Conservation (phyloP, 2,113 vertebrate genomes). For the Cephalopholis sonnerati region DNA sequence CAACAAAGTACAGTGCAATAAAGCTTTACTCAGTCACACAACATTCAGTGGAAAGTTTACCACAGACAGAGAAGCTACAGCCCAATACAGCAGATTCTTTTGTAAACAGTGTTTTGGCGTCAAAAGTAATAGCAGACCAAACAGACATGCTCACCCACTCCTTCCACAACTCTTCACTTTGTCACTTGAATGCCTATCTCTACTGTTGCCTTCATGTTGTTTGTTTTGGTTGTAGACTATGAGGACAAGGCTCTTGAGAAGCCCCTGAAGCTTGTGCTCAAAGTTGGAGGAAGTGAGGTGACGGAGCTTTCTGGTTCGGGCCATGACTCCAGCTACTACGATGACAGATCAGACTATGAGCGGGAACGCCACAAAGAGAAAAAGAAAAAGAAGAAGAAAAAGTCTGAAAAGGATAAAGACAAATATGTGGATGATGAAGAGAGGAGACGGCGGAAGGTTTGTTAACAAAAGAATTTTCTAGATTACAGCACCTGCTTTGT, state of each 20-base stretch:
- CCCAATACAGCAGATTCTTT: background rate
- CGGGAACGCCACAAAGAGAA: conserved; percentile 95
- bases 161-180: background rate
- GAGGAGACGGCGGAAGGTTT: conserved; percentile 92
- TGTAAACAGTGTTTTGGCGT: background rate
- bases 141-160: background rate
- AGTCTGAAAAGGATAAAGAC: conserved; percentile 95
- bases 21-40: background rate
- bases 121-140: background rate
- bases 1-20: background rate
- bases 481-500: too few species aligned
- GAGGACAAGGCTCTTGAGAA: conserved; percentile 94
- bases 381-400: conserved; percentile 99
- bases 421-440: conserved; percentile 95
- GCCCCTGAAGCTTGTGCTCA: conserved; percentile 95
- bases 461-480: background rate
- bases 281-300: conserved; percentile 97
- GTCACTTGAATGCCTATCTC: background rate
- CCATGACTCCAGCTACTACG: conserved; percentile 97
- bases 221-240: conserved; percentile 84
- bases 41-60: background rate
- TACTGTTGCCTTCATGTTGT: background rate
- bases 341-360: conserved; percentile 96
- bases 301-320: conserved; percentile 96
- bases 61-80: background rate